Evolutionary conservation across 2,888 invertebrate species (phyloP), one percentile per base, ranked within the genome.

Genomic region (Drosophila sordidula): DNA sequence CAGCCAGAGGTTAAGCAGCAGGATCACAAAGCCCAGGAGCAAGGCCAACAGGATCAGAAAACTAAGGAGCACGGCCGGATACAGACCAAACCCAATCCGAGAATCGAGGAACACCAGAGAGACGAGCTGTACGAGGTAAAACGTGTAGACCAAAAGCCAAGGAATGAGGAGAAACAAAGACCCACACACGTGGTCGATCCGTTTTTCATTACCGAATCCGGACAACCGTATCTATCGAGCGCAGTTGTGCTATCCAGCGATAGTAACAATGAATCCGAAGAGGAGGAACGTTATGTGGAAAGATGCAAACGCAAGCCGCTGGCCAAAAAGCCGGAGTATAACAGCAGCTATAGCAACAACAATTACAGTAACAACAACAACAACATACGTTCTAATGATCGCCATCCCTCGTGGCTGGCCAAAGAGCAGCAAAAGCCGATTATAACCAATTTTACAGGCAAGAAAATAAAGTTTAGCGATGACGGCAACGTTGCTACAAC

Each of bases 361-460:
- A 41, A 16, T 16, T 3, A 22, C 2, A 9, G 41, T 18, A 18
- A 18, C 5, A 34, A 29, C 36, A 8, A 39, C 18, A 0, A 56
- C 0, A 34, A 44, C 6, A 6, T 9, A 6, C 44, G 25, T 12
- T 25, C 26, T 16, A 71, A 76, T 47, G 70, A 75, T 4, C 50
- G 90, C 6, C 91, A 92, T 81, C 92, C 92, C 0, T 91, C 92
- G 0, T 92, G 92, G 91, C 67, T 71, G 18, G 92, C 92, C n/a
- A 91, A 92, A 59, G 89, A 90, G 59, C 89, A 90, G 54, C 67
- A 75, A 2, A 92, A 90, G 63, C 84, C 89, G 0, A 44, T 79
- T 4, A 91, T 91, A 44, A 61, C 80, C 0, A 75, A 78, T 22
- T 91, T 91, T 34, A 78, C 82, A 42, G 91, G 92, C 3, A 90